Evolutionary conservation across 2,888 invertebrate genomes (phyloP).

Genomic region (Erynnis tages): DNA sequence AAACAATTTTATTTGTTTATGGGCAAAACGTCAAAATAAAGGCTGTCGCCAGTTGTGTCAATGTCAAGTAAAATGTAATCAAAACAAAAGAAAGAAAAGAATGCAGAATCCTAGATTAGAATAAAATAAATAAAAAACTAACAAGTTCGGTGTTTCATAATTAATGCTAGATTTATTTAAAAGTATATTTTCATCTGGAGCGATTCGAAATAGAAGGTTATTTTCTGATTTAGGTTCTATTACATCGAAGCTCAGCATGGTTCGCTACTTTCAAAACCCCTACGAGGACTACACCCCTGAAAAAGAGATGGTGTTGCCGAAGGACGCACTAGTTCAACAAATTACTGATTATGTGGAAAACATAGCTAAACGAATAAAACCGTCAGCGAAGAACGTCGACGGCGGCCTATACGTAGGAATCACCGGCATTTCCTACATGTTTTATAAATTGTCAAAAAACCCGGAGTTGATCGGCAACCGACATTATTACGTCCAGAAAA

Average conservation of each 20-base stretch:
- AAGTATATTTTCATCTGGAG: constrained; percentile 33
- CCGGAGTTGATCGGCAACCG: constrained; percentile 67
- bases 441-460: constrained; percentile 84
- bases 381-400: constrained; percentile 69
- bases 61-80: too few relatives aligned
- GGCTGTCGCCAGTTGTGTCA: too few relatives aligned
- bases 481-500: constrained; percentile 78
- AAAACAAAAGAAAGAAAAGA: too few relatives aligned
- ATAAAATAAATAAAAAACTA: too few relatives aligned
- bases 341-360: constrained; percentile 56
- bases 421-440: constrained; percentile 89
- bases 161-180: constrained; percentile 40
- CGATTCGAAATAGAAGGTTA: constrained; percentile 41
- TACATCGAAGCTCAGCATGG: constrained; percentile 54
- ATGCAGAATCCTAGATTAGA: too few relatives aligned
- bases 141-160: too few relatives aligned
- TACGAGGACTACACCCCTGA: constrained; percentile 55
- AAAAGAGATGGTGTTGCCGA: constrained; percentile 39
- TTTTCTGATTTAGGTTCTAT: constrained; percentile 35
- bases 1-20: neutral
- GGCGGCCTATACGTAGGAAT: constrained; percentile 86
- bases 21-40: neutral
- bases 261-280: constrained; percentile 66
- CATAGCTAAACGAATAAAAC: constrained; percentile 58
- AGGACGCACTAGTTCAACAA: constrained; percentile 46